These are phyloP conservation scores for Gnathonemus longibarbis DNA, from an alignment of 2,113 vertebrate genomes.

Conservation along the genomic window DNA sequence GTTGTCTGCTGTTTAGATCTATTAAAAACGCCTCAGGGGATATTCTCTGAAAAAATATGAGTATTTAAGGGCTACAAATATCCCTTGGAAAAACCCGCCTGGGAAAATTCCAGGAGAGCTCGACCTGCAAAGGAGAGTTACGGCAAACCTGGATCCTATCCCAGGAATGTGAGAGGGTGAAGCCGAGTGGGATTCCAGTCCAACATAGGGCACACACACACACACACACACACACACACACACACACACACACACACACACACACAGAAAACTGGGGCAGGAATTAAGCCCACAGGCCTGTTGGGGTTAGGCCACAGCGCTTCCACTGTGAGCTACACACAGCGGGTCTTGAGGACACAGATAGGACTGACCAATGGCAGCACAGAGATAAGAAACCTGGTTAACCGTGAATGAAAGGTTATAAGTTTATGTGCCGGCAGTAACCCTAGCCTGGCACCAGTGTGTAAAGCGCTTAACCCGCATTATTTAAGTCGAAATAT, in stretches of 20 bases:
- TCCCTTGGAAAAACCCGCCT: background rate
- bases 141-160: background rate
- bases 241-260: background rate
- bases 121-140: background rate
- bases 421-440: background rate
- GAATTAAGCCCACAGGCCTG: background rate
- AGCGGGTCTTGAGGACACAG: background rate
- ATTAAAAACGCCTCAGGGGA: background rate
- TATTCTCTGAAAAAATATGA: background rate
- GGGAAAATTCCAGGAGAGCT: background rate
- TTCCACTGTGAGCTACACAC: background rate
- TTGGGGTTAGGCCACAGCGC: background rate
- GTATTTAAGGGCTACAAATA: conserved; percentile 3
- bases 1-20: background rate
- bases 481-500: background rate
- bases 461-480: background rate
- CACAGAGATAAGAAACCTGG: background rate
- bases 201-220: background rate
- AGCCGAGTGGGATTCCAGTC: background rate
- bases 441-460: background rate
- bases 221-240: background rate
- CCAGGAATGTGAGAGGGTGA: background rate
- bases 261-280: background rate
- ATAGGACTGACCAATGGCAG: background rate
- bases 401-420: background rate